Evolutionary conservation across 2,113 vertebrate genomes (phyloP).

Genomic region (Poecile atricapillus): DNA sequence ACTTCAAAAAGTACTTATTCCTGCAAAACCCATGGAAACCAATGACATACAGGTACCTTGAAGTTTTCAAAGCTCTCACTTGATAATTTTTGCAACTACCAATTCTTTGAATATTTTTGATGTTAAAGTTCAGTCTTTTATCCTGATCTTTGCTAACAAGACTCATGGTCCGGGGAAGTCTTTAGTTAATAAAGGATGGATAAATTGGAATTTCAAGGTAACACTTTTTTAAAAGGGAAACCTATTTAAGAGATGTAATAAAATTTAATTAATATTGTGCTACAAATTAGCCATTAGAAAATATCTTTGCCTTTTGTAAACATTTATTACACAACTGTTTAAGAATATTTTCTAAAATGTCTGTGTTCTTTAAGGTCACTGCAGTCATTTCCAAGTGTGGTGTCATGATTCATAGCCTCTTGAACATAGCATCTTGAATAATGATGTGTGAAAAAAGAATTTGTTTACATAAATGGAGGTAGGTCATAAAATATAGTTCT

Average conservation of each 20-base stretch:
- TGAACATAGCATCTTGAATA: not conserved
- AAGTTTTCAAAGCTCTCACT: conserved; percentile 7
- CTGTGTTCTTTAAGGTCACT: not conserved
- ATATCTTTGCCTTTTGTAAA: not conserved
- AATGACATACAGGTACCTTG: not conserved
- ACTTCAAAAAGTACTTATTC: not conserved
- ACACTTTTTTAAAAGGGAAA: not conserved
- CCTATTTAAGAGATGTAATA: not conserved
- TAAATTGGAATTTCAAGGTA: not conserved
- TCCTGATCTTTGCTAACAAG: not conserved
- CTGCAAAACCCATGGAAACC: not conserved
- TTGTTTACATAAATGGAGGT: not conserved
- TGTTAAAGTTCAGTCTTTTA: not conserved
- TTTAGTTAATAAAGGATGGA: not conserved
- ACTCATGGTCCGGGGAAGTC: fast-evolving
- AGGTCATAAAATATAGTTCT: not conserved
- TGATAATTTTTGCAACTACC: not conserved
- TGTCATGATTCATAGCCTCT: not conserved
- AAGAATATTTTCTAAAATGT: not conserved
- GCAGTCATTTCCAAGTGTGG: not conserved
- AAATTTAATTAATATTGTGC: not conserved
- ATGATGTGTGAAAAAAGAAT: not conserved
- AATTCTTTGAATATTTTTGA: not conserved
- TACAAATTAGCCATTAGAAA: not conserved
- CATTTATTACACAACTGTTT: not conserved